Evolutionary conservation across 2,113 vertebrate genomes (phyloP), one percentile per base, ranked within the genome.

Genomic region (Promerops cafer): DNA sequence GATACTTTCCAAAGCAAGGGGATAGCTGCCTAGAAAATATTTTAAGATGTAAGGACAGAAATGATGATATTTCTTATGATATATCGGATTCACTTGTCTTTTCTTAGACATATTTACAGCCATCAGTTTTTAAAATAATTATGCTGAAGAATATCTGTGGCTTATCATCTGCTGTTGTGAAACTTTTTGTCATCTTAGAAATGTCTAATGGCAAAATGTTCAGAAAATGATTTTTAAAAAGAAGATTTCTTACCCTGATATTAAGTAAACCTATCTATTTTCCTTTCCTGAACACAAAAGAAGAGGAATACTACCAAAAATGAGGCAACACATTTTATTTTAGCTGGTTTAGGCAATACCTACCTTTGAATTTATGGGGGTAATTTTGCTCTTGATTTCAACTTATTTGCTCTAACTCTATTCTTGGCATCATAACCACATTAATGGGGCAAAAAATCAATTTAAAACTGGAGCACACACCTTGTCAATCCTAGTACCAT

Each of bases 11-110:
- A 94, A 89, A 66, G 63, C 31, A 93, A 49, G 64, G 42, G 87
- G 4, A 28, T 42, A 60, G 47, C 54, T 90, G 44, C 45, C 52
- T 87, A 89, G 37, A 88, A 94, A 91, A 85, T 94, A 96, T 93
- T 96, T 95, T 87, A 94, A 84, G 79, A 59, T 72, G 6, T 44
- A 70, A 80, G 39, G 87, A 81, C 52, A 90, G 69, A 87, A 89
- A 83, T 71, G 2, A 20, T 70, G 66, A 49, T 81, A 92, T 76
- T 93, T 92, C 30, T 84, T 85, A 65, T 28, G 22, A 39, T 37
- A 59, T 63, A 74, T 60, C 8, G 44, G 78, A 79, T 64, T 86
- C 10, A 80, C 82, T 93, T 89, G 13, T 65, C 69, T 69, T 80
- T 84, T 82, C 83, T 64, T 19, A 90, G 57, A 77, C 45, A 56